Base-by-base conservation (phyloP, 2,888 invertebrate genomes). In the Lithophane leautieri region DNA sequence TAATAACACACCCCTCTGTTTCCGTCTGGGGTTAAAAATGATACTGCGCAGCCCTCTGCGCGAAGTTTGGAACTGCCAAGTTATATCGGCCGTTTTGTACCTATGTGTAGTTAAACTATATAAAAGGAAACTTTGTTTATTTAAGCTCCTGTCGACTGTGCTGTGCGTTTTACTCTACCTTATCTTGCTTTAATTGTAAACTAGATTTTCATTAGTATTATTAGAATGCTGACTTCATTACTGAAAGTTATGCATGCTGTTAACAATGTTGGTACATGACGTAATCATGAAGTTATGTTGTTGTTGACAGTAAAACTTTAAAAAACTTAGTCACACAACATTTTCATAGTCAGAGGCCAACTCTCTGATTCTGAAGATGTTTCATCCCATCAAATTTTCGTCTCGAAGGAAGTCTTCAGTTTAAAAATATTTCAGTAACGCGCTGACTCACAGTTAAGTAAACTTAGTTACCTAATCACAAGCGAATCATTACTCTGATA, bases 221-320 rank as follows among this genome's bases (percentile, higher is more conserved):
- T 34, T n/a, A 44, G n/a, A 7, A 40, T 40, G 16, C 52, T 73
- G 52, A 62, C 40, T 71, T 76, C 50, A 54, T 34, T 25, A 22
- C 50, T 60, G 42, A 62, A 70, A 42, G 25, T n/a, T 47, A 62
- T 19, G 47, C 54, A 62, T 42, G 9, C 22, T 58, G 34, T 58
- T 56, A 72, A 63, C 50, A 72, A 50, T 63, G 12, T 76, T 52
- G 2, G 16, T 78, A 79, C 14, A 62, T 72, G 79, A 71, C 79
- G 28, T 79, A 79, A 79, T 79, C 11, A 54, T 19, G 40, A 62
- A 62, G 14, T 54, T 19, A 62, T 47, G 72, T 71, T 52, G 22
- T 44, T 44, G 16, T 25, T 50, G 19, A 62, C 47, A 79, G 62
- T 40, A 67, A 44, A 1, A 52, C 42, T 50, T 25, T 16, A 9